These are phyloP conservation scores for Linurgus olivaceus DNA, from an alignment of 2,797 vertebrate genomes.

Conservation along the genomic window DNA sequence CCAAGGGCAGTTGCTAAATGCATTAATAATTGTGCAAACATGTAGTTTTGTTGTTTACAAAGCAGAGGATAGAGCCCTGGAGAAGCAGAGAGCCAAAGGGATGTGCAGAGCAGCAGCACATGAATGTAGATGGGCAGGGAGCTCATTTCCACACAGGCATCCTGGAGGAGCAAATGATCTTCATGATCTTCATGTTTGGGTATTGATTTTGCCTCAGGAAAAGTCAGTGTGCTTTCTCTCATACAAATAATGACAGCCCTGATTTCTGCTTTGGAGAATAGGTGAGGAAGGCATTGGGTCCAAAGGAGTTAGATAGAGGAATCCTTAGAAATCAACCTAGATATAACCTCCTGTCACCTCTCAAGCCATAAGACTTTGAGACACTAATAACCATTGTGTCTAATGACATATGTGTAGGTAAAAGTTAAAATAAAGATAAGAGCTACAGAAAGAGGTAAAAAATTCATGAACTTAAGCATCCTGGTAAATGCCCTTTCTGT, in stretches of 20 bases:
- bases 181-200: constrained; percentile 17
- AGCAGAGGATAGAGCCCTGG: background rate
- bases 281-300: background rate
- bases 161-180: background rate
- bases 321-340: background rate
- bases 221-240: background rate
- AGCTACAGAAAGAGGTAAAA: background rate
- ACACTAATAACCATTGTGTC: background rate
- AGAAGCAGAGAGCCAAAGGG: background rate
- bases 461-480: background rate
- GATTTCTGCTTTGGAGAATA: constrained; percentile 23
- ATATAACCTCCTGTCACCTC: background rate
- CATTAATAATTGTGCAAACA: background rate
- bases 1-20: background rate
- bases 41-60: background rate
- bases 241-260: background rate
- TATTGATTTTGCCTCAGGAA: constrained; percentile 58
- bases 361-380: background rate
- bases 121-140: background rate
- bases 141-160: background rate
- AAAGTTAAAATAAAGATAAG: background rate
- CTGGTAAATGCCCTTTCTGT: background rate
- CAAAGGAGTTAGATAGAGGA: background rate
- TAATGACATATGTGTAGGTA: background rate
- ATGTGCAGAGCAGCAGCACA: background rate